Evolutionary conservation across 2,113 vertebrate genomes (phyloP).

Genomic region (Tragelaphus strepsiceros): DNA sequence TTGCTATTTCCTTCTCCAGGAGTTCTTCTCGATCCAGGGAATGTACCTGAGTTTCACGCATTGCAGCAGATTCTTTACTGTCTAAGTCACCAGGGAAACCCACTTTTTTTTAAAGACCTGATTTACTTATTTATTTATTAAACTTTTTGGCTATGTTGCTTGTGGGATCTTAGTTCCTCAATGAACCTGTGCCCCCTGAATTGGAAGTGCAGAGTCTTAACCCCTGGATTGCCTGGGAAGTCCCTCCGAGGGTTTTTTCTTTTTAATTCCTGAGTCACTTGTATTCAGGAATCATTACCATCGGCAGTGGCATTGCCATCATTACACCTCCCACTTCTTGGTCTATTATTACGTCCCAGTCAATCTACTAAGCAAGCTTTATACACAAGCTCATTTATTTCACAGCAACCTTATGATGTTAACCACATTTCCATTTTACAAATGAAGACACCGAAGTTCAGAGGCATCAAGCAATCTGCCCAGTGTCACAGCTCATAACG

Average conservation of each 20-base stretch:
- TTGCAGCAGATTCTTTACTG: not conserved
- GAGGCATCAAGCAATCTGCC: not conserved
- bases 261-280: not conserved
- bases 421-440: not conserved
- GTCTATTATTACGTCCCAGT: not conserved
- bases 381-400: not conserved
- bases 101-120: not conserved
- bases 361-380: not conserved
- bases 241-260: not conserved
- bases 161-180: not conserved
- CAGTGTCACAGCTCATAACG: not conserved
- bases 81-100: not conserved
- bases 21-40: not conserved
- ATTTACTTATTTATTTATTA: not conserved
- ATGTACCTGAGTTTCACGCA: not conserved
- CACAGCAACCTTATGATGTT: not conserved
- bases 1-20: not conserved
- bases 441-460: not conserved
- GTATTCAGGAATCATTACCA: not conserved
- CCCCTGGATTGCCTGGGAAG: accelerated
- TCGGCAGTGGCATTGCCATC: no score
- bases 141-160: not conserved
- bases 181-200: not conserved
- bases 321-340: not conserved
- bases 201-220: not conserved